Evolutionary conservation across 2,888 invertebrate species (phyloP).

Genomic region (Oscheius sp.): DNA sequence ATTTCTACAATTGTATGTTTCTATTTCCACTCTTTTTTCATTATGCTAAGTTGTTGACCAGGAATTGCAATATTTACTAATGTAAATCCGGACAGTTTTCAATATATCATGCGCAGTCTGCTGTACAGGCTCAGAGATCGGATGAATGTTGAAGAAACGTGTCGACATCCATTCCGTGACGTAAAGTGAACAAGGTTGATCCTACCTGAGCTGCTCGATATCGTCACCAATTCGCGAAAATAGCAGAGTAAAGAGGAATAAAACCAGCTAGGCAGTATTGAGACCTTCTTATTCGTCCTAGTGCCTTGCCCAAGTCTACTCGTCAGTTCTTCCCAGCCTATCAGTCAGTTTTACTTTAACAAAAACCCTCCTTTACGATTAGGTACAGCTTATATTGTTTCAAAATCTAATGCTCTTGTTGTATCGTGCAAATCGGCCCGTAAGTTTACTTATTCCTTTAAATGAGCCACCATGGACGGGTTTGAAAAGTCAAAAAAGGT

Average conservation of each 20-base stretch:
- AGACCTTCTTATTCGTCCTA: conserved; percentile 4
- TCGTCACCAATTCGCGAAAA: conserved; percentile 26
- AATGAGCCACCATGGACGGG: no score
- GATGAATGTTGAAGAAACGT: not conserved
- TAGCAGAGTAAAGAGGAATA: conserved; percentile 8
- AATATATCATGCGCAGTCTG: not conserved
- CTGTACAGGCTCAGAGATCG: not conserved
- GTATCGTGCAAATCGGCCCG: no score
- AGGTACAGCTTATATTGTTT: no score
- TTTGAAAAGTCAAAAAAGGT: not conserved
- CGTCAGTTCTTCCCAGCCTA: not conserved
- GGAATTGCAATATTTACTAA: not conserved
- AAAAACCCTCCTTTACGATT: not conserved
- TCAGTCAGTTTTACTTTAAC: not conserved
- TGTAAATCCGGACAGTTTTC: not conserved
- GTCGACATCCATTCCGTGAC: not conserved
- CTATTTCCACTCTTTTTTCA: not conserved
- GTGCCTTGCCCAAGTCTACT: not conserved
- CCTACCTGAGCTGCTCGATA: conserved; percentile 1
- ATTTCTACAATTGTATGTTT: conserved; percentile 1
- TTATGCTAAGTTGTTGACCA: not conserved
- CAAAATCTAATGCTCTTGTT: no score
- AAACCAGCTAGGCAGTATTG: conserved; percentile 1
- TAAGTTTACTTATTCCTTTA: no score
- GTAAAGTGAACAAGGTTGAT: conserved; percentile 7